These are phyloP conservation scores for Tachysurus fulvidraco DNA, from an alignment of 2,113 vertebrate genomes.

Conservation along the genomic window DNA sequence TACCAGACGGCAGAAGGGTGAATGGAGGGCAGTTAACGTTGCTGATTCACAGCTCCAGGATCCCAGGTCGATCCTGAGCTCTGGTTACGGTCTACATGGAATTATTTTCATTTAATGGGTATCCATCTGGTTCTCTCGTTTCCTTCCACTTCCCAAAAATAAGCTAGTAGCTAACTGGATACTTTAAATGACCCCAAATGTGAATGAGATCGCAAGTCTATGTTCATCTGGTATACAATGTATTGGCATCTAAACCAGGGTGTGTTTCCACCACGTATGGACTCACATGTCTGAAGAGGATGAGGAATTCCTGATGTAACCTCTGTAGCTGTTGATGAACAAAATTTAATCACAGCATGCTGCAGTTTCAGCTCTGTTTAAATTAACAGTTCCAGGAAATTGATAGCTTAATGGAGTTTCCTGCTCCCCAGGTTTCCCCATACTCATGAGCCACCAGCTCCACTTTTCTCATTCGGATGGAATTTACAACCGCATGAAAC, in stretches of 20 bases:
- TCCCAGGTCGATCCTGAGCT: neutral
- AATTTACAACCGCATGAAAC: slow-evolving; percentile 36
- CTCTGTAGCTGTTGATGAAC: slow-evolving; percentile 1
- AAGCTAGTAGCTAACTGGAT: neutral
- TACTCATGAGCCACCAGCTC: slow-evolving; percentile 17
- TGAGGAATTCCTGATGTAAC: neutral
- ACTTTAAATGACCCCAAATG: neutral
- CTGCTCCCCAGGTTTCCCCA: slow-evolving; percentile 13
- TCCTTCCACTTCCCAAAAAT: neutral
- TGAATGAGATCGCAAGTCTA: neutral
- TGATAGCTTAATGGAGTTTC: slow-evolving; percentile 51
- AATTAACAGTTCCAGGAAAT: slow-evolving; percentile 50
- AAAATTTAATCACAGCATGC: slow-evolving; percentile 41
- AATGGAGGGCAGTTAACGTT: neutral
- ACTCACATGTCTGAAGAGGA: neutral
- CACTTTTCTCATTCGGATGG: slow-evolving; percentile 4
- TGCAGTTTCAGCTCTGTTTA: slow-evolving; percentile 44
- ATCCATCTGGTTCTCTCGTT: neutral
- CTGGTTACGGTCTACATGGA: neutral
- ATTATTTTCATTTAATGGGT: neutral
- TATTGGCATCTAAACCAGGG: neutral
- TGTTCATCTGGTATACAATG: neutral
- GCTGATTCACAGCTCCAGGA: neutral
- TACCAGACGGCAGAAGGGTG: too few species aligned
- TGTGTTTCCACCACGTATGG: neutral